Conservation (phyloP, 2,113 vertebrate genomes). For the Sceloporus undulatus region DNA sequence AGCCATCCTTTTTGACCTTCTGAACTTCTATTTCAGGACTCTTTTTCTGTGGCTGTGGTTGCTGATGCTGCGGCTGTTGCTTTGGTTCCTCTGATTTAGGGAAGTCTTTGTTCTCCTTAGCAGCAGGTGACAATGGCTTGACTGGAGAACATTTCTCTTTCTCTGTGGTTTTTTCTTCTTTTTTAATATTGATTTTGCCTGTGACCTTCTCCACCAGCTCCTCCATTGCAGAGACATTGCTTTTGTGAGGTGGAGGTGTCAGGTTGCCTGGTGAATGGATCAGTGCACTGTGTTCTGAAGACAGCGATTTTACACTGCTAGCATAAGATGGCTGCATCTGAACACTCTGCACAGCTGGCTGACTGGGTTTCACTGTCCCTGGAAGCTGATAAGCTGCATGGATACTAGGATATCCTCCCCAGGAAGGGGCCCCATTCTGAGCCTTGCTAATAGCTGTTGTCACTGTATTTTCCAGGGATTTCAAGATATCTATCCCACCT, state of each 20-base stretch:
- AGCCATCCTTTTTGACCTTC: constrained; percentile 88
- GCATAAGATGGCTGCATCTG: constrained; percentile 91
- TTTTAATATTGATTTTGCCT: constrained; percentile 89
- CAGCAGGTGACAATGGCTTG: constrained; percentile 82
- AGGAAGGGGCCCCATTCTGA: constrained; percentile 96
- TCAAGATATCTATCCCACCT: constrained; percentile 94
- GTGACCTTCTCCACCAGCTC: constrained; percentile 98
- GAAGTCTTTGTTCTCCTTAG: constrained; percentile 88
- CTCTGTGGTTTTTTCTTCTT: constrained; percentile 85
- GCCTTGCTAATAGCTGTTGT: constrained; percentile 98
- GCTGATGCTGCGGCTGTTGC: constrained; percentile 70
- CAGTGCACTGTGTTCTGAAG: constrained; percentile 84
- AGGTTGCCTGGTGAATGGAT: constrained; percentile 89
- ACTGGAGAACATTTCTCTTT: constrained; percentile 79
- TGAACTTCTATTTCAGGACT: constrained; percentile 81
- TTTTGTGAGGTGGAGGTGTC: constrained; percentile 91
- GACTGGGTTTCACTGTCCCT: constrained; percentile 86
- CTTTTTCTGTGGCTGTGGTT: constrained; percentile 73
- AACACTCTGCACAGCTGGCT: constrained; percentile 85
- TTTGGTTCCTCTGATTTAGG: constrained; percentile 80
- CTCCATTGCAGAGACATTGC: constrained; percentile 97
- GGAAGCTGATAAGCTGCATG: constrained; percentile 98
- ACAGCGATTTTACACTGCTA: constrained; percentile 83
- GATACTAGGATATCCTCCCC: constrained; percentile 98
- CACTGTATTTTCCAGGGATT: constrained; percentile 97